Percentiles rank a stretch among this genome's conserved stretches.
These are phyloP conservation scores for Bursaphelenchus mucronatus DNA, from an alignment of 1,140 invertebrate species.

Conservation along the genomic window DNA sequence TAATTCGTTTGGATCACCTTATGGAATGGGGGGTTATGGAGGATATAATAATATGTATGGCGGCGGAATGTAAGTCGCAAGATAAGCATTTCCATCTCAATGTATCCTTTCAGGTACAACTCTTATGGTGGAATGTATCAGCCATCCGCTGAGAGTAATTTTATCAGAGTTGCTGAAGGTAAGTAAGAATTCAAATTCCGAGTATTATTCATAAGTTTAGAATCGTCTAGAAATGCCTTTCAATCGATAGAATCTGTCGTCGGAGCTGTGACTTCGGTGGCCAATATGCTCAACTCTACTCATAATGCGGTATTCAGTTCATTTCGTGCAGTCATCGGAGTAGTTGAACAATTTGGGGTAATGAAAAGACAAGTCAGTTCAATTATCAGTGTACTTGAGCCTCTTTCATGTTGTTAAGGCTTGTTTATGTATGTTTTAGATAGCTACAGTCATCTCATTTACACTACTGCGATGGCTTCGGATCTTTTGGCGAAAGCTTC, in stretches of 20 bases:
- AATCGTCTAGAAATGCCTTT: constrained; percentile 82
- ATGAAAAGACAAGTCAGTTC: constrained; percentile 74
- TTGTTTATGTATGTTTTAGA: constrained; percentile 29
- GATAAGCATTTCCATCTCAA: too few relatives aligned
- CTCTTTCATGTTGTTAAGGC: constrained; percentile 74
- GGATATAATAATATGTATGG: too few relatives aligned
- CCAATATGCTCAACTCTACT: constrained; percentile 92
- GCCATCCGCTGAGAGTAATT: constrained; percentile 51
- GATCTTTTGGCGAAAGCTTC: constrained; percentile 44
- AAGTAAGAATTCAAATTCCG: constrained; percentile 66
- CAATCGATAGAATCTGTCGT: constrained; percentile 88
- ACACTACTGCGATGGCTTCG: constrained; percentile 37
- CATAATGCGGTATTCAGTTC: constrained; percentile 89
- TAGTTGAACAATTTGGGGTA: constrained; percentile 85
- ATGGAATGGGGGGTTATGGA: too few relatives aligned
- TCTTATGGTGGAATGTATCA: too few relatives aligned
- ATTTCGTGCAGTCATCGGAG: constrained; percentile 85
- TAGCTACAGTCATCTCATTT: constrained; percentile 37
- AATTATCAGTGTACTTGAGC: constrained; percentile 75
- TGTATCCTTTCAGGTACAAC: too few relatives aligned
- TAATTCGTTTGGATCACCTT: too few relatives aligned
- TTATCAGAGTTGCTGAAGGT: constrained; percentile 63
- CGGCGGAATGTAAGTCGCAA: too few relatives aligned
- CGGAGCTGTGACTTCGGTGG: constrained; percentile 81
- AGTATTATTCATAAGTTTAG: constrained; percentile 80